phyloP scores from a whole-genome alignment of 2,113 vertebrate species.

The Connochaetes taurinus region DNA sequence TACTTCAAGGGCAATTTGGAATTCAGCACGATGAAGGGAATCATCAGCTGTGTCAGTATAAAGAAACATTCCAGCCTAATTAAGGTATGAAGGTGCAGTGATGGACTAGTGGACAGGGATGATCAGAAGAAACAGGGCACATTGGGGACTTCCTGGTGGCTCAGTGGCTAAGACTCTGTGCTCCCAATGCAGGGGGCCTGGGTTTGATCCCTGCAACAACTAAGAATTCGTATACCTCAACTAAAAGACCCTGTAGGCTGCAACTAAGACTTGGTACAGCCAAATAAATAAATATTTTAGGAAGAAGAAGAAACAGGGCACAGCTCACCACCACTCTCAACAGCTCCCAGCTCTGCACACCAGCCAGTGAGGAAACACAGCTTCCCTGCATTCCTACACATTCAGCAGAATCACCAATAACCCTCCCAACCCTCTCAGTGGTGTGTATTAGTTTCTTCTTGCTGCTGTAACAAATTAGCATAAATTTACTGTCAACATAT shows the following conservation, averaged over 20 bases:
- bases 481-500: neutral
- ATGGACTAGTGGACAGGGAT: neutral
- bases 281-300: neutral
- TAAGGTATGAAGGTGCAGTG: neutral
- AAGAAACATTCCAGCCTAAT: neutral
- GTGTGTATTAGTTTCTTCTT: neutral
- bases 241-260: neutral
- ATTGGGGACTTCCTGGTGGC: neutral
- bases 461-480: neutral
- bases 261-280: neutral
- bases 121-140: neutral
- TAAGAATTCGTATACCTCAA: neutral
- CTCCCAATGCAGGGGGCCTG: neutral
- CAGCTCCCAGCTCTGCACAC: neutral
- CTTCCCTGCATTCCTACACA: rapidly evolving
- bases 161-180: neutral
- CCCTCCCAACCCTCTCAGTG: neutral
- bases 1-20: constrained; percentile 35
- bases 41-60: neutral
- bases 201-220: neutral
- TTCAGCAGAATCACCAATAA: rapidly evolving
- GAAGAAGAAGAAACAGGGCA: neutral
- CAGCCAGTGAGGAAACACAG: neutral
- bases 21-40: neutral
- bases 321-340: neutral